These are phyloP conservation scores for Parnassius mnemosyne DNA, from an alignment of 2,888 invertebrate genomes.

Conservation along the genomic window DNA sequence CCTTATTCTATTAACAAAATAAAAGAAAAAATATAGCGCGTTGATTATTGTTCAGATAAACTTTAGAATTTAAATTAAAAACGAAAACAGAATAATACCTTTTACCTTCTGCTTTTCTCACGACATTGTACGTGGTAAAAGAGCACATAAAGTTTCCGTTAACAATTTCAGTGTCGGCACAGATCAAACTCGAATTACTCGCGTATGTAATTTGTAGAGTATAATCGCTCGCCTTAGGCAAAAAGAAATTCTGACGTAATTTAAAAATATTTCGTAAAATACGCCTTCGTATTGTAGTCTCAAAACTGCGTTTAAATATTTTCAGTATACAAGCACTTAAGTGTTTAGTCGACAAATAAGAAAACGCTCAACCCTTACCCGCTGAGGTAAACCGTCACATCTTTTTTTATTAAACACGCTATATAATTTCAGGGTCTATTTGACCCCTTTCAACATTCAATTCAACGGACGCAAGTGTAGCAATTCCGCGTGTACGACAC, in stretches of 20 bases:
- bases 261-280: slow-evolving; percentile 14
- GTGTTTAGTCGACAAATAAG: slow-evolving; percentile 3
- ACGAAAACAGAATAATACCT: too few species aligned
- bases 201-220: too few species aligned
- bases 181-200: too few species aligned
- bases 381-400: slow-evolving; percentile 6
- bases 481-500: slow-evolving; percentile 33
- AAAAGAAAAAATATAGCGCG: too few species aligned
- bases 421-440: slow-evolving; percentile 32
- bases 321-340: neutral
- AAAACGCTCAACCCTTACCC: slow-evolving; percentile 7
- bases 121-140: too few species aligned
- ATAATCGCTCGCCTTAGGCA: neutral
- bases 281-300: neutral
- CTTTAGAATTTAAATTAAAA: too few species aligned
- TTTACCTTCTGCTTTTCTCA: too few species aligned
- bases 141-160: too few species aligned
- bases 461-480: slow-evolving; percentile 41
- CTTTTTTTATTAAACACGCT: slow-evolving; percentile 19
- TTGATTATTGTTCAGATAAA: too few species aligned
- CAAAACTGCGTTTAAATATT: neutral
- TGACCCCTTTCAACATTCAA: slow-evolving; percentile 51
- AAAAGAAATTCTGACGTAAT: slow-evolving; percentile 9
- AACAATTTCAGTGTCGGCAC: too few species aligned
- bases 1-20: too few species aligned